Base-by-base conservation (phyloP, 2,113 vertebrate species). In the Mungos mungo region DNA sequence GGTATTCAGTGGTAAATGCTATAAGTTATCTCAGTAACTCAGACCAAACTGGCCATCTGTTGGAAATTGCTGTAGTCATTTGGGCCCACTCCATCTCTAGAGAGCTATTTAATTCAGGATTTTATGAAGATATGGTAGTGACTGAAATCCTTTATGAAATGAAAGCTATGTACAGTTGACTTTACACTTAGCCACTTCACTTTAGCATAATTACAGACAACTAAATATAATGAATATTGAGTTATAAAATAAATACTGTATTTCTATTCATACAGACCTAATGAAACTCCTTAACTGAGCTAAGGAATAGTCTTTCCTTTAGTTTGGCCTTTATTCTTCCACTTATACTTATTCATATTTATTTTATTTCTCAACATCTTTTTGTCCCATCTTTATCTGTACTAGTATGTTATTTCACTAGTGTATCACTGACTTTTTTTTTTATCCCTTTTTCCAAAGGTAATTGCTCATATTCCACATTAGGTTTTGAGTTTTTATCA, bases 121-220 rank as follows among this genome's bases (percentile, higher is more conserved):
- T 93, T 88, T 87, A 68, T 77, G 33, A 66, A 92, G 29, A 41
- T 66, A 60, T 9, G 15, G 29, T 10, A 81, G 25, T 81, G 33
- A 91, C 3, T 52, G 31, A 71, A 45, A 93, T 18, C 52, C n/a
- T 23, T 63, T 33, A 81, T 77, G 31, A 79, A 88, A 91, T 82
- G 31, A 84, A 95, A 96, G 38, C 31, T 65, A 33, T 21, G 10
- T 45, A 23, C 27, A 47, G 23, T 80, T 95, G 47, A 95, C 41
- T 57, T 87, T 80, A 69, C 2, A 50, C 27, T 68, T 60, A 11
- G 68, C 63, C 8, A 65, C 50, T 66, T 71, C 13, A 66, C 74
- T 87, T 96, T 68, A 94, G 31, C 3, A 35, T 84, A 88, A 66
- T 60, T 79, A 90, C 13, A 27, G 92, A 97, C 91, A 96, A 88